A percentile compares a stretch with the other conserved stretches of the same genome.
Conservation (phyloP, 2,888 invertebrate genomes). For the Parelbella ahira region DNA sequence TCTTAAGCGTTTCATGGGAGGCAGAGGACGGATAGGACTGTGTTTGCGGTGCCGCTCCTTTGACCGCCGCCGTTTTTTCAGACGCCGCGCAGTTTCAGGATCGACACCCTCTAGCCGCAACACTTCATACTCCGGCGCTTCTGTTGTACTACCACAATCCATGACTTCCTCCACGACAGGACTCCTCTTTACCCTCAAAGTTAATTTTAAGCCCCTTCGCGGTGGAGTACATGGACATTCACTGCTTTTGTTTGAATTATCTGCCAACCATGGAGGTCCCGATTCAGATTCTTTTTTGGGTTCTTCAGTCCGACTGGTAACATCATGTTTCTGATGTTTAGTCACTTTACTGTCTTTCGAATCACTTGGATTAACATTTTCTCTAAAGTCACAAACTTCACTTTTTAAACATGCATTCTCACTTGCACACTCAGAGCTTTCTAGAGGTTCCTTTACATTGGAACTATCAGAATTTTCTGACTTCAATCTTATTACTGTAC, state of each 20-base stretch:
- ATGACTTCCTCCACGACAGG: conserved; percentile 92
- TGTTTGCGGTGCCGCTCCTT: conserved; percentile 74
- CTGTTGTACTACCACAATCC: conserved; percentile 85
- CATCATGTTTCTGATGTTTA: conserved; percentile 61
- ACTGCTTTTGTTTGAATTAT: conserved; percentile 67
- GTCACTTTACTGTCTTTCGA: conserved; percentile 60
- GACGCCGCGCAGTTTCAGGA: conserved; percentile 74
- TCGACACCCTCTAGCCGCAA: conserved; percentile 89
- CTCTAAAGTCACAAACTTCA: conserved; percentile 74
- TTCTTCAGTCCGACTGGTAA: conserved; percentile 56
- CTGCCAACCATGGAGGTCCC: conserved; percentile 66
- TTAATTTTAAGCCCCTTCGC: conserved; percentile 85
- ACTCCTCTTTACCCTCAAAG: conserved; percentile 92
- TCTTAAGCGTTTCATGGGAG: conserved; percentile 91
- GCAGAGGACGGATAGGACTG: conserved; percentile 80
- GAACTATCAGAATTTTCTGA: conserved; percentile 42
- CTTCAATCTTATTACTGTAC: conserved; percentile 18
- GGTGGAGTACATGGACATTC: conserved; percentile 81
- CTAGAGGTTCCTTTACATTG: conserved; percentile 49
- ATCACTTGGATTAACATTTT: conserved; percentile 76
- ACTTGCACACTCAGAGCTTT: conserved; percentile 52
- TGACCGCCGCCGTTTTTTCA: conserved; percentile 78
- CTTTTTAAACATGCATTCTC: conserved; percentile 62
- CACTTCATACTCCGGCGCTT: conserved; percentile 91
- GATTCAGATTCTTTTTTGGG: conserved; percentile 61